Evolutionary conservation across 2,888 invertebrate species (phyloP).

Genomic region (Pemphredon lugubris): DNA sequence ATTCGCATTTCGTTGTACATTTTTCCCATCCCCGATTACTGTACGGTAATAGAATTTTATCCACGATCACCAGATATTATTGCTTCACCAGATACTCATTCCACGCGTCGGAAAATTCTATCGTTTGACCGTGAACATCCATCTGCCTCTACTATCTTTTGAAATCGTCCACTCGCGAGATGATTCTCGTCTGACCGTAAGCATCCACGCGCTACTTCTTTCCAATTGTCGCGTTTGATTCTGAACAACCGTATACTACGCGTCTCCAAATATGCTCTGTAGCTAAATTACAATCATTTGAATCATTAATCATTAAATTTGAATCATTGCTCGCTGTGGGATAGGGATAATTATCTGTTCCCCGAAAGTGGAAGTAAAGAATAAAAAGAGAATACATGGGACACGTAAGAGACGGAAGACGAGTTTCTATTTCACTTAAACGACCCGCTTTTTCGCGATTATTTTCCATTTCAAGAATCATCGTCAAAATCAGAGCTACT

Average conservation of each 20-base stretch:
- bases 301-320: no score
- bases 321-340: conserved; percentile 28
- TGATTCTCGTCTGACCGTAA: conserved; percentile 10
- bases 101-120: background rate
- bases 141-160: no score
- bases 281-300: conserved; percentile 6
- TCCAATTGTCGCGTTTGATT: conserved; percentile 5
- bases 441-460: conserved; percentile 14
- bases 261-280: background rate
- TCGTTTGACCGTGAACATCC: conserved; percentile 4
- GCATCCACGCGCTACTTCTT: no score
- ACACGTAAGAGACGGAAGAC: conserved; percentile 14
- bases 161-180: no score
- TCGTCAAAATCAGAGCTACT: no score
- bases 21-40: no score
- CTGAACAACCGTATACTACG: conserved; percentile 16
- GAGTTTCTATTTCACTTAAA: conserved; percentile 39
- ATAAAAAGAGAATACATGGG: conserved; percentile 20
- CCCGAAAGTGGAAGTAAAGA: conserved; percentile 32
- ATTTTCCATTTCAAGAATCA: conserved; percentile 41
- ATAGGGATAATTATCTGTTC: conserved; percentile 48
- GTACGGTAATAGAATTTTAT: no score
- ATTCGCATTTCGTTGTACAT: no score
- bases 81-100: no score
- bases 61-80: no score